Base-by-base conservation (phyloP, 2,797 vertebrate genomes). In the Enteromius unitaeniatus region DNA sequence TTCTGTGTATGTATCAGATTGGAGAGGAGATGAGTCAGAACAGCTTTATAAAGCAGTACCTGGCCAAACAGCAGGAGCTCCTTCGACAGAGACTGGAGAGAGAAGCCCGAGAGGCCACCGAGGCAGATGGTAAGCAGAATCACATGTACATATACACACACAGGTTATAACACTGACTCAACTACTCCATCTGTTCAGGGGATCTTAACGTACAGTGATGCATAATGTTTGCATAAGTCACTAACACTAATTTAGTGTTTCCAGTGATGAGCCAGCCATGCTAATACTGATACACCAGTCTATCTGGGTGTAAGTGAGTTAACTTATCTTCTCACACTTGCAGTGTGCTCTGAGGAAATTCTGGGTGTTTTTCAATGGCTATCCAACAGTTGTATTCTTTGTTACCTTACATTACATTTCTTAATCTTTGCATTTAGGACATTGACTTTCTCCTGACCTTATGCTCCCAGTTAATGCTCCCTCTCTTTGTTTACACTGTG, bases 1-100 rank as follows among this genome's bases (percentile, higher is more conserved):
- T 10, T 83, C 79, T 86, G 42, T 80, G 26, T 51, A 21, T 92
- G 26, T 85, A 40, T 58, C 82, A 98, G 97, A 98, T 98, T 28
- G 97, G 97, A 1, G 97, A 98, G 88, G 97, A 98, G 93, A 98
- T 98, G 97, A 97, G 97, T 90, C 96, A 97, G 91, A 98, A 98
- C 91, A 98, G 97, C 91, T 97, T 98, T 90, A 98, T 98, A 89
- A 97, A 98, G 90, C 97, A 98, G 89, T 98, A 98, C 91, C 93
- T 98, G 93, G 97, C 97, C 86, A 97, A 97, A 88, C 97, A 98
- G 89, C 97, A 98, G 88, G 97, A 98, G 89, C 95, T 98, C 34
- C 96, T 98, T 45, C 92, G 95, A 15, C 97, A 98, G 91, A 94
- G 96, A 64, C 91, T 97, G 85, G 96, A 97, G 89, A 94, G 94